These are phyloP conservation scores for Hybos culiciformis DNA, from an alignment of 2,888 invertebrate species.

Conservation along the genomic window DNA sequence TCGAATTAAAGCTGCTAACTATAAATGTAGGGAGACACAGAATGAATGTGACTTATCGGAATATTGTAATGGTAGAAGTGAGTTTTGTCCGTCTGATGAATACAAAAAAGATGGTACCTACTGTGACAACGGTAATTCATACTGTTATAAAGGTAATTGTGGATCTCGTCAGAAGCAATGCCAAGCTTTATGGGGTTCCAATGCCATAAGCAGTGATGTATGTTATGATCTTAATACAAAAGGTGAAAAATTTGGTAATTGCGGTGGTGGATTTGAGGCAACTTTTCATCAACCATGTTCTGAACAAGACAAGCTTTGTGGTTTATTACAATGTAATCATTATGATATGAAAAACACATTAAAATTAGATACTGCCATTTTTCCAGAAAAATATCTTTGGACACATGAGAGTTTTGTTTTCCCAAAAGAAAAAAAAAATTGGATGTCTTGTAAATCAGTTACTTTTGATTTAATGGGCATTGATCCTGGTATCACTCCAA, in stretches of 20 bases:
- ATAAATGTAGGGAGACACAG: slow-evolving; percentile 64
- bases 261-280: slow-evolving; percentile 72
- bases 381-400: slow-evolving; percentile 67
- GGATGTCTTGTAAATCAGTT: slow-evolving; percentile 81
- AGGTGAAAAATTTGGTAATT: slow-evolving; percentile 77
- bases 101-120: slow-evolving; percentile 76
- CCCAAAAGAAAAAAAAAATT: slow-evolving; percentile 62
- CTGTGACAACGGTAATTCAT: slow-evolving; percentile 66
- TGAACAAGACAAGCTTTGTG: slow-evolving; percentile 66
- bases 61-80: slow-evolving; percentile 85
- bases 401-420: no score
- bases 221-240: slow-evolving; percentile 77
- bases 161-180: slow-evolving; percentile 85
- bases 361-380: slow-evolving; percentile 90
- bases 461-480: slow-evolving; percentile 85
- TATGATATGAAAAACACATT: slow-evolving; percentile 85
- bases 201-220: slow-evolving; percentile 65
- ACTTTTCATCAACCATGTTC: slow-evolving; percentile 59
- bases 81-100: slow-evolving; percentile 84
- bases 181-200: slow-evolving; percentile 83
- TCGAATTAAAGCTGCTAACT: slow-evolving; percentile 34
- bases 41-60: slow-evolving; percentile 94
- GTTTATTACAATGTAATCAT: slow-evolving; percentile 89
- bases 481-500: slow-evolving; percentile 91
- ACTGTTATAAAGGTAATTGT: slow-evolving; percentile 81